Conservation (phyloP, 2,797 vertebrate species). For the Petrocephalus schoutedeni region DNA sequence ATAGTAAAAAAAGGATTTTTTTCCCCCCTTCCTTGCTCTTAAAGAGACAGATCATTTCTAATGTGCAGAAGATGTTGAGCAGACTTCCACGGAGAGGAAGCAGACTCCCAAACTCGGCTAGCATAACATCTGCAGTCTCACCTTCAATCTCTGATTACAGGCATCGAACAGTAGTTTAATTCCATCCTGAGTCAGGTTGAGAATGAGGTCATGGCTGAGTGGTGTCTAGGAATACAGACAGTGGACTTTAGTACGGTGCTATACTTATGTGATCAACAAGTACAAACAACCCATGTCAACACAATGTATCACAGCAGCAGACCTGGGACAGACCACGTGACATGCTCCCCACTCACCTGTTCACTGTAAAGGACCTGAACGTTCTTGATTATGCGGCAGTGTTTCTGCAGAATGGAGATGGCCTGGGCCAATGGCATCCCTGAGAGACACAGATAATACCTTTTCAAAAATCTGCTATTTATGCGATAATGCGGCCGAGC, state of each 20-base stretch:
- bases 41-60: background rate
- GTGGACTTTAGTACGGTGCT: background rate
- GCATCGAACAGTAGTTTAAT: conserved; percentile 99
- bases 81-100: background rate
- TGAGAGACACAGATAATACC: conserved; percentile 41
- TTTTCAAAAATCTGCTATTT: background rate
- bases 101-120: background rate
- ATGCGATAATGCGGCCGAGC: background rate
- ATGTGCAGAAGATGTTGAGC: background rate
- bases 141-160: conserved; percentile 98
- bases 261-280: background rate
- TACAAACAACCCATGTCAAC: background rate
- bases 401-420: conserved; percentile 95
- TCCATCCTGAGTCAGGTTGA: conserved; percentile 99
- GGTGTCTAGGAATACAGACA: conserved; percentile 72
- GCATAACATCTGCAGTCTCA: conserved; percentile 44
- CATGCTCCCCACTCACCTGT: conserved; percentile 67
- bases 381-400: conserved; percentile 96
- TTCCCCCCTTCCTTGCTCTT: background rate
- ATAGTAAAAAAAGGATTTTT: background rate
- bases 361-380: conserved; percentile 99
- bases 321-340: background rate
- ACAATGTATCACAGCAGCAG: background rate
- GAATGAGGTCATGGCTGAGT: conserved; percentile 98
- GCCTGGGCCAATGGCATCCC: conserved; percentile 98